Conservation (phyloP, 2,888 invertebrate species). For the Dryobotodes eremita region DNA sequence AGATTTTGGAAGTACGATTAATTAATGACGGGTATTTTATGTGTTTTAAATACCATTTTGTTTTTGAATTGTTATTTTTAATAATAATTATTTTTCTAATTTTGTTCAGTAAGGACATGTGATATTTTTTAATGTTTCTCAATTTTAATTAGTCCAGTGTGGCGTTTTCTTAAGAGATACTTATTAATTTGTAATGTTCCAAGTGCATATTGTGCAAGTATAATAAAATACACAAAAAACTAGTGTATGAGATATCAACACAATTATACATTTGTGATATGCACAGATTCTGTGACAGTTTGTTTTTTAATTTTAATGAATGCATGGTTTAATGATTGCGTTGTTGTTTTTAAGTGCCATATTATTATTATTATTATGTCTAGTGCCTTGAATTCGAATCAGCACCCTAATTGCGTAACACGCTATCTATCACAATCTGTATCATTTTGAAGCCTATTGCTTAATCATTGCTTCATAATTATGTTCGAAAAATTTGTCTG, state of each 20-base stretch:
- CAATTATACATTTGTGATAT: background rate
- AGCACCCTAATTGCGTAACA: background rate
- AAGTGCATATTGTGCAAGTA: background rate
- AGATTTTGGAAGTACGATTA: conserved; percentile 43
- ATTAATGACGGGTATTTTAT: conserved; percentile 65
- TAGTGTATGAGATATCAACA: conserved; percentile 3
- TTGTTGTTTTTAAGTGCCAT: conserved; percentile 58
- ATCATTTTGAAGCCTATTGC: too few species aligned
- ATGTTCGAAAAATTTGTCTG: too few species aligned
- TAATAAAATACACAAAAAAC: conserved; percentile 17
- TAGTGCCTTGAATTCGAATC: conserved; percentile 3
- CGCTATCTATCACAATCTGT: too few species aligned
- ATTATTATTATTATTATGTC: conserved; percentile 48
- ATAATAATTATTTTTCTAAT: conserved; percentile 43
- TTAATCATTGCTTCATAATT: too few species aligned
- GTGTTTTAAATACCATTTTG: conserved; percentile 58
- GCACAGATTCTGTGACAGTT: conserved; percentile 27
- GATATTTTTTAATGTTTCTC: conserved; percentile 66
- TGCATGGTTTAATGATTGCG: conserved; percentile 45
- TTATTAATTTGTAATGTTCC: conserved; percentile 25
- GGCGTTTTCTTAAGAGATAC: conserved; percentile 38
- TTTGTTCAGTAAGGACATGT: conserved; percentile 54
- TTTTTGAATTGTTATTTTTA: conserved; percentile 57
- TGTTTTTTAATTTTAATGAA: conserved; percentile 35
- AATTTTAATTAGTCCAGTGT: conserved; percentile 47